These are phyloP conservation scores for Geotrupes spiniger DNA, from an alignment of 2,888 invertebrate species.

Conservation along the genomic window DNA sequence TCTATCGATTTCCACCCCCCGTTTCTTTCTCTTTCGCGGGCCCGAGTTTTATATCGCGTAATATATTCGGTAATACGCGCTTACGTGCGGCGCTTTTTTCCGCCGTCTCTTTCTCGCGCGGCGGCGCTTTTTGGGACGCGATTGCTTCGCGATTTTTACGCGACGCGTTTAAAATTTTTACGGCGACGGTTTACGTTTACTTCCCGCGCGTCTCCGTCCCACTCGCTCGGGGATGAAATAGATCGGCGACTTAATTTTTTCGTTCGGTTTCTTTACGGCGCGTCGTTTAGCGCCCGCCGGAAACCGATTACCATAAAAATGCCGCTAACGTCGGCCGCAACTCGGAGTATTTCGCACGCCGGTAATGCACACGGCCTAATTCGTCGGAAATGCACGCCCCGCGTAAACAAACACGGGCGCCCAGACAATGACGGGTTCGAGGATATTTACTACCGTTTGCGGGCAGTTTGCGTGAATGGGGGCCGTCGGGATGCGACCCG, in stretches of 20 bases:
- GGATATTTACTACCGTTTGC: neutral
- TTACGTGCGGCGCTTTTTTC: slow-evolving; percentile 1
- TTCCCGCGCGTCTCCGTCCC: too few species aligned
- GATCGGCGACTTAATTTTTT: too few species aligned
- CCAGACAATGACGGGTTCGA: slow-evolving; percentile 1
- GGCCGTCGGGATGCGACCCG: slow-evolving; percentile 3
- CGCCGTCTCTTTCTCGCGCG: neutral
- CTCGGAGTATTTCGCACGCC: neutral
- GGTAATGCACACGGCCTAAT: slow-evolving; percentile 1
- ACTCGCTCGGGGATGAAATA: too few species aligned
- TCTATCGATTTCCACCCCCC: slow-evolving; percentile 52
- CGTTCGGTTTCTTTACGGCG: too few species aligned
- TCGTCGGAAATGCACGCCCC: slow-evolving; percentile 3
- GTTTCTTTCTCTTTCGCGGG: slow-evolving; percentile 41
- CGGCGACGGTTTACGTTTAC: too few species aligned
- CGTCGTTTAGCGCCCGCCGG: neutral
- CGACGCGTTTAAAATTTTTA: too few species aligned
- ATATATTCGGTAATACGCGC: slow-evolving; percentile 7
- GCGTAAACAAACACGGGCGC: neutral
- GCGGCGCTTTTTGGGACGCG: too few species aligned
- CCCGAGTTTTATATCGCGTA: slow-evolving; percentile 1
- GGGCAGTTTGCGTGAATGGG: neutral
- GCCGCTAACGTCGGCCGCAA: neutral
- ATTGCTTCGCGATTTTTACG: too few species aligned
- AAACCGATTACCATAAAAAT: neutral